Evolutionary conservation across 2,888 invertebrate genomes (phyloP).

Genomic region (Tipula vernalis): DNA sequence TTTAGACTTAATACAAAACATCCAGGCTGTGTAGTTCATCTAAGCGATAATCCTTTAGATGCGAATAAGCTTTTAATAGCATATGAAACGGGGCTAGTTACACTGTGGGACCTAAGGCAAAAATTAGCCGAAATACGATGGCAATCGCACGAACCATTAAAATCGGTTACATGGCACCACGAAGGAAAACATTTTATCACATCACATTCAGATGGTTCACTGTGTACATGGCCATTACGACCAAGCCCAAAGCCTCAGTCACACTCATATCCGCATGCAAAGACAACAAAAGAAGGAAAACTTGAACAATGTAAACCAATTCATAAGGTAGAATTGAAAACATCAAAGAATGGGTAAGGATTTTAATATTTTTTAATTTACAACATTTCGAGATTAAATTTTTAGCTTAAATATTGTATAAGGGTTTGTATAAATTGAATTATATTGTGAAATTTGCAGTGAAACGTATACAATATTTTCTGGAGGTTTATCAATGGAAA

Average conservation of each 20-base stretch:
- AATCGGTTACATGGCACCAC: constrained; percentile 91
- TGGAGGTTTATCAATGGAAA: constrained; percentile 87
- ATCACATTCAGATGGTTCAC: constrained; percentile 89
- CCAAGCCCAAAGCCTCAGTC: constrained; percentile 63
- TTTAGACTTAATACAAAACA: constrained; percentile 84
- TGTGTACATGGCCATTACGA: constrained; percentile 84
- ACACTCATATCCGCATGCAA: constrained; percentile 84
- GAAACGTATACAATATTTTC: constrained; percentile 95
- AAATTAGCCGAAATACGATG: constrained; percentile 79
- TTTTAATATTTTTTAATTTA: constrained; percentile 7
- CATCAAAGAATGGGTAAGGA: constrained; percentile 65
- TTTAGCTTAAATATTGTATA: neutral
- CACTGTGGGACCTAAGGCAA: constrained; percentile 88
- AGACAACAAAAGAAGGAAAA: constrained; percentile 84
- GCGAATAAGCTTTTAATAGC: constrained; percentile 91
- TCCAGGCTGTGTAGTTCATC: constrained; percentile 91
- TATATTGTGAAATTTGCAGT: constrained; percentile 38
- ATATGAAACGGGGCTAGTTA: constrained; percentile 88
- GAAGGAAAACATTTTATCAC: constrained; percentile 97
- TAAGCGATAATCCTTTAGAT: constrained; percentile 94
- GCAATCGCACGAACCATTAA: constrained; percentile 60
- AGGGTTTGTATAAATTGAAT: neutral
- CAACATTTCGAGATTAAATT: neutral
- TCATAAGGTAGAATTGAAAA: constrained; percentile 91
- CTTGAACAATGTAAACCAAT: constrained; percentile 90